Base-by-base conservation (phyloP, 2,888 invertebrate species). In the Leucozona laternaria region DNA sequence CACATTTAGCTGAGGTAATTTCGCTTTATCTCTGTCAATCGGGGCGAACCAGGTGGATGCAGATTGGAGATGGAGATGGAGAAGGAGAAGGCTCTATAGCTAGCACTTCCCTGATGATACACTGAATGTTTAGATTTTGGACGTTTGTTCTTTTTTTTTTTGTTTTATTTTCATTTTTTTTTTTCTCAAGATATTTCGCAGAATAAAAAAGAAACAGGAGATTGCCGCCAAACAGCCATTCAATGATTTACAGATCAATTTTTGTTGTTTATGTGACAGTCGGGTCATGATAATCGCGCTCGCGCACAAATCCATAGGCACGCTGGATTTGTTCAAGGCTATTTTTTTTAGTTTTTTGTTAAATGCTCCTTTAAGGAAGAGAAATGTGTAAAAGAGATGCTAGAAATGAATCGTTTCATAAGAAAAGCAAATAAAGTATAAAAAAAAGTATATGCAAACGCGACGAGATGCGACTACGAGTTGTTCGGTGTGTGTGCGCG, bases 211-310 rank as follows among this genome's bases (percentile, higher is more conserved):
- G 62, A 81, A 81, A 64, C 55, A 77, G 62, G 70, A 57, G 50
- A 83, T 66, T 88, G 78, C 86, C 83, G 86, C 86, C 86, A 86
- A 88, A 82, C 88, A 82, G 60, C 79, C 82, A 66, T 79, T 82
- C 83, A 82, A 86, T 89, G 89, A 89, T 89, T 89, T 89, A 89
- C 88, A 88, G 89, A 89, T 89, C 89, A 89, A 89, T 89, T 89
- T 88, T 79, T 83, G 88, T 89, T 84, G 89, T 89, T 89, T 89
- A 89, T 89, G 88, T 89, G 89, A 88, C 89, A 89, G 89, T 88
- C 77, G 58, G 88, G 88, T 88, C 89, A 89, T 88, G 89, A 87
- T 88, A 88, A 88, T 85, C 88, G 88, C 79, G 75, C 75, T 80
- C 77, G 73, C 73, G 78, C 86, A 82, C 82, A 86, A 78, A 81